Conservation (phyloP, 1,140 invertebrate species). For the Heterodera carotae region DNA sequence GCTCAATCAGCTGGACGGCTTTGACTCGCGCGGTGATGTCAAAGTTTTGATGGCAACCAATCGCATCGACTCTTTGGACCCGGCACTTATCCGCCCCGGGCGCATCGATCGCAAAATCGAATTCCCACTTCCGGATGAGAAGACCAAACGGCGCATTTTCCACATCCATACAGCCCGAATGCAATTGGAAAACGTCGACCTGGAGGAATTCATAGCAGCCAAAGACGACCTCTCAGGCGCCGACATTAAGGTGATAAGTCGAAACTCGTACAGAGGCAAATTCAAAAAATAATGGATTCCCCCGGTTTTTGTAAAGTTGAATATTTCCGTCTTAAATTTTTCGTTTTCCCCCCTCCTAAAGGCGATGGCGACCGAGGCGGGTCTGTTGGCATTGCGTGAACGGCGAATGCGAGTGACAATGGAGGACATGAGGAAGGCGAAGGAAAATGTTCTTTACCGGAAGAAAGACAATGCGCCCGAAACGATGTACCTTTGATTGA, state of each 20-base stretch:
- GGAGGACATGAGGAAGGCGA: conserved; percentile 98
- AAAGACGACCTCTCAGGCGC: conserved; percentile 99
- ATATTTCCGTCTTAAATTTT: too few species aligned
- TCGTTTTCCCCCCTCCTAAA: conserved; percentile 66
- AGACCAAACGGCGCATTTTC: conserved; percentile 96
- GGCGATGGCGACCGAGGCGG: conserved; percentile 99
- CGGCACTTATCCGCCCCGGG: conserved; percentile 94
- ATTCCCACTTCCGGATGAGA: conserved; percentile 98
- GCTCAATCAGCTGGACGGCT: conserved; percentile 97
- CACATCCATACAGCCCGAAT: conserved; percentile 96
- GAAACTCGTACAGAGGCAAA: too few species aligned
- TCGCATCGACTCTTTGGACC: conserved; percentile 97
- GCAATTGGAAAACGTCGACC: conserved; percentile 95
- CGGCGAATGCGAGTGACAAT: conserved; percentile 98
- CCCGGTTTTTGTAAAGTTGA: too few species aligned
- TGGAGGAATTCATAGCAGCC: conserved; percentile 96
- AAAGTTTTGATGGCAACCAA: conserved; percentile 99
- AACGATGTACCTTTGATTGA: conserved; percentile 92
- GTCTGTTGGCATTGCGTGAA: conserved; percentile 92
- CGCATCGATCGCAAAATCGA: conserved; percentile 99
- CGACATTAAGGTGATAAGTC: conserved; percentile 73
- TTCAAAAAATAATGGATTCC: too few species aligned
- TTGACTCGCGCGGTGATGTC: conserved; percentile 92
- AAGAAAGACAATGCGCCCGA: conserved; percentile 99
- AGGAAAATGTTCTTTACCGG: conserved; percentile 96